A percentile compares a stretch with the other conserved stretches of the same genome.
Evolutionary conservation across 2,888 invertebrate genomes (phyloP).

Genomic region (Tetropium fuscum): DNA sequence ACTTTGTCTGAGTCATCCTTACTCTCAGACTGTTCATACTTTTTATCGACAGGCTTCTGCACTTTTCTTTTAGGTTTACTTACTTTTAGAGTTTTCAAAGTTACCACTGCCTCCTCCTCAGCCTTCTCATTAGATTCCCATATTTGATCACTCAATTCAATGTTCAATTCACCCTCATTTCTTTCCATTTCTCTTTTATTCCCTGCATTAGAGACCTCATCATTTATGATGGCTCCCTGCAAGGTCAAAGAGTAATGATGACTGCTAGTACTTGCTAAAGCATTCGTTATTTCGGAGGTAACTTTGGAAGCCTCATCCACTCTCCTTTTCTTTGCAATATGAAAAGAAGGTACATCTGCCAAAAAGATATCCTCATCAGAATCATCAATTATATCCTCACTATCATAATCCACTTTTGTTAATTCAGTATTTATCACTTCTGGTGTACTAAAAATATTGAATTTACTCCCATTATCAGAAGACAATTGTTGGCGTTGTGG

Average conservation of each 20-base stretch:
- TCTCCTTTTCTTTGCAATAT: conserved; percentile 55
- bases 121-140: too few species aligned
- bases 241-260: not conserved
- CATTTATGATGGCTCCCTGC: too few species aligned
- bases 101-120: too few species aligned
- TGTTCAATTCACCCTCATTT: conserved; percentile 1
- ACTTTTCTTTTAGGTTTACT: not conserved
- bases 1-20: conserved; percentile 14
- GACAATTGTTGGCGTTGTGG: not conserved
- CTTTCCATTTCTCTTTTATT: not conserved
- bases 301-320: conserved; percentile 13
- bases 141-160: too few species aligned
- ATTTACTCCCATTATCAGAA: not conserved
- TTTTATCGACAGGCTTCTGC: not conserved
- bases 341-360: conserved; percentile 37
- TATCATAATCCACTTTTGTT: conserved; percentile 66
- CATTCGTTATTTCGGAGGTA: not conserved
- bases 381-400: conserved; percentile 75
- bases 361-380: conserved; percentile 59
- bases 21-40: not conserved
- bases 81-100: conserved; percentile 2
- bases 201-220: not conserved
- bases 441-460: too few species aligned
- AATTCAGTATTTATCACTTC: conserved; percentile 24
- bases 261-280: not conserved